Base-by-base conservation (phyloP, 2,113 vertebrate species). In the Thunnus maccoyii region DNA sequence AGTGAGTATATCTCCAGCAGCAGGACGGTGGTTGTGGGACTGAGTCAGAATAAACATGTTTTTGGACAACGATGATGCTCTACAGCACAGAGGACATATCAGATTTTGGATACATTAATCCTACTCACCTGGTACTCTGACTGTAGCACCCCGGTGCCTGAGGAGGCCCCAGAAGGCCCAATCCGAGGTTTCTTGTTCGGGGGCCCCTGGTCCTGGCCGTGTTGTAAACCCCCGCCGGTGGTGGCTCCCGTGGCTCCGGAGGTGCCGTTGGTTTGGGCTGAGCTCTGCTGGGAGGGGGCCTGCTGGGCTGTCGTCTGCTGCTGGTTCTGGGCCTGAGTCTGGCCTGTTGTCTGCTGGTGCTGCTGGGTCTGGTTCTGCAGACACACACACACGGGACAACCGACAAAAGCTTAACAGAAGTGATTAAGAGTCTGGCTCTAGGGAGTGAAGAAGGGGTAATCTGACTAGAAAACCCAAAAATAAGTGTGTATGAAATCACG, bases 161-260 rank as follows among this genome's bases (percentile, higher is more conserved):
- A 97, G 93, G 95, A 96, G 80, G 96, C 50, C 78, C 96, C 97
- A 20, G 98, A 96, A 89, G 97, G 96, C 85, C 97, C 98, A 0
- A 99, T 94, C 66, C 98, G 97, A 73, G 97, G 95, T 90, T 99
- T 99, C 95, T 99, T 99, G 94, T 95, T 99, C 0, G 97, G 96
- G 83, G 97, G 97, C 78, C 96, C 98, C 95, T 97, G 97, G 82
- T 92, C 97, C 87, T 98, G 97, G 85, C 96, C 80, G 51, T 98
- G 98, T 91, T 98, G 98, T 20, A 99, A 89, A 1, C 95, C 96
- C 0, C 95, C 32, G 0, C 92, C 95, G 0, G 95, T 0, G 0
- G 79, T 91, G 16, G 87, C 94, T 0, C 87, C 95, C 0, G 88
- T 88, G 0, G 94, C 63, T 0, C 95, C 94, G 0, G 94, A 11